These are phyloP conservation scores for Heliothis peltigera DNA, from an alignment of 2,888 invertebrate species.

Conservation along the genomic window DNA sequence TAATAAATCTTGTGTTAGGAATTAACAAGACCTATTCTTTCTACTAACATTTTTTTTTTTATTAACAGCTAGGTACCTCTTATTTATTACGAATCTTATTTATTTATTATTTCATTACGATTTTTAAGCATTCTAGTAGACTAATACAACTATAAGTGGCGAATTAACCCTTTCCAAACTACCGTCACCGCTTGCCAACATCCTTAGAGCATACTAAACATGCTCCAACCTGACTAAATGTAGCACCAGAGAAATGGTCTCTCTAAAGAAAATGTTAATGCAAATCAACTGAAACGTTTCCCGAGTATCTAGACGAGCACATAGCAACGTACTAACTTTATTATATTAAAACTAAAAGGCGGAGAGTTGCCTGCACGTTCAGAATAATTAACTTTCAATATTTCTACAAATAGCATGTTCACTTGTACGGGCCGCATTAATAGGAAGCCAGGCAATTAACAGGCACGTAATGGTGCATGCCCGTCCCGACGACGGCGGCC, in stretches of 20 bases:
- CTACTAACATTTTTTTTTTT: too few relatives aligned
- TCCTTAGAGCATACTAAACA: slow-evolving; percentile 35
- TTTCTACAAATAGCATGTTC: slow-evolving; percentile 43
- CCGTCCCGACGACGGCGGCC: slow-evolving; percentile 65
- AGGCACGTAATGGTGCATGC: slow-evolving; percentile 70
- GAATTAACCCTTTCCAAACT: too few relatives aligned
- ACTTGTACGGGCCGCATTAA: slow-evolving; percentile 62
- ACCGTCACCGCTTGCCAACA: slow-evolving; percentile 21
- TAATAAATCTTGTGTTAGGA: too few relatives aligned
- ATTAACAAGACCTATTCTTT: too few relatives aligned
- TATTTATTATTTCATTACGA: slow-evolving; percentile 19
- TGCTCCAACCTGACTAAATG: slow-evolving; percentile 10
- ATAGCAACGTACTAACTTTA: not conserved
- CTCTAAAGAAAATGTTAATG: slow-evolving; percentile 41
- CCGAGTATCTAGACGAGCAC: not conserved
- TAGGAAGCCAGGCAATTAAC: slow-evolving; percentile 71
- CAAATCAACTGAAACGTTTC: slow-evolving; percentile 47
- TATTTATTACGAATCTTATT: too few relatives aligned
- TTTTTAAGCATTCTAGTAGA: slow-evolving; percentile 7
- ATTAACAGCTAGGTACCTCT: too few relatives aligned
- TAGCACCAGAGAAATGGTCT: slow-evolving; percentile 28
- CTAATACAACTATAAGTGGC: too few relatives aligned
- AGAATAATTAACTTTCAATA: slow-evolving; percentile 44
- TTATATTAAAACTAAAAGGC: slow-evolving; percentile 14
- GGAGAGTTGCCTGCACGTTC: slow-evolving; percentile 14